These are phyloP conservation scores for Mythimna pallens DNA, from an alignment of 2,888 invertebrate species.

Conservation along the genomic window DNA sequence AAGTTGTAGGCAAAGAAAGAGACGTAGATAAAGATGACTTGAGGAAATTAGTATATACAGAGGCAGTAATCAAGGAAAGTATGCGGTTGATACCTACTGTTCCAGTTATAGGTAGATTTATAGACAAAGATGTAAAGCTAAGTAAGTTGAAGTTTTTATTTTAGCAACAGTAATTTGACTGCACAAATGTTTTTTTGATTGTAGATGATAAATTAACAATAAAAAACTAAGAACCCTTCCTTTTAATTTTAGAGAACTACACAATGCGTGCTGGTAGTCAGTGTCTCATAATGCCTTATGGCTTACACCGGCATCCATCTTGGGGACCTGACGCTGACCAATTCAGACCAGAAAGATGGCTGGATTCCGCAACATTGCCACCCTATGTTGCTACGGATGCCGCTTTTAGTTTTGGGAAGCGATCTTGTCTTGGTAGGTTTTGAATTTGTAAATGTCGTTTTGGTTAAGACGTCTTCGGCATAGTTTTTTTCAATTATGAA, in stretches of 20 bases:
- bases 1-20: constrained; percentile 5
- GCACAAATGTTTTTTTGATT: neutral
- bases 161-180: neutral
- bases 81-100: neutral
- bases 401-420: constrained; percentile 51
- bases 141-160: constrained; percentile 17
- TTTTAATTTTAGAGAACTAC: constrained; percentile 31
- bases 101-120: neutral
- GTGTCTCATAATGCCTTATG: constrained; percentile 25
- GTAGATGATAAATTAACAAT: neutral
- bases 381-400: constrained; percentile 28
- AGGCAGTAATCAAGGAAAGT: constrained; percentile 19
- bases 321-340: constrained; percentile 56
- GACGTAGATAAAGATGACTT: constrained; percentile 11
- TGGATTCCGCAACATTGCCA: constrained; percentile 42
- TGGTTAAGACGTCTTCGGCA: neutral
- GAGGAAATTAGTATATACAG: constrained; percentile 12
- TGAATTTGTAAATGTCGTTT: neutral
- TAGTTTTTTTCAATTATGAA: neutral
- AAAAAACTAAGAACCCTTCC: no score
- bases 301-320: constrained; percentile 25
- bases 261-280: constrained; percentile 45
- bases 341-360: constrained; percentile 26
- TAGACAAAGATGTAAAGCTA: constrained; percentile 24
- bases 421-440: constrained; percentile 54